Percentiles rank a stretch among this genome's conserved stretches.
Evolutionary conservation across 2,888 invertebrate genomes (phyloP).

Genomic region (Heliconius sara): DNA sequence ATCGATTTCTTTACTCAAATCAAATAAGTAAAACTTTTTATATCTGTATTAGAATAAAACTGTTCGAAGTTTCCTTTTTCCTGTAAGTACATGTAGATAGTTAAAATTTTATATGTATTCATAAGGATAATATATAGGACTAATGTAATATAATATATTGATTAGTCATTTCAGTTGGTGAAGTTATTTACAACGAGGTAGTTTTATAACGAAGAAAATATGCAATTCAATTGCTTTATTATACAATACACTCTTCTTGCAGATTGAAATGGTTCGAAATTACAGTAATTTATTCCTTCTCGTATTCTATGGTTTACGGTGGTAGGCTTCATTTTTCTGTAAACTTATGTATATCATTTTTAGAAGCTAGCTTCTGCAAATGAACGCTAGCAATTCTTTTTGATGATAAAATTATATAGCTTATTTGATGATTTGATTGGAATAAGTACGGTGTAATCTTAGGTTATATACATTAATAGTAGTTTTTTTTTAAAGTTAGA

Average conservation of each 20-base stretch:
- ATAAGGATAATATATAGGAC: neutral
- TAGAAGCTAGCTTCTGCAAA: neutral
- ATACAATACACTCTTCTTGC: constrained; percentile 7
- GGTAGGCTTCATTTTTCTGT: constrained; percentile 7
- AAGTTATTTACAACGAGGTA: neutral
- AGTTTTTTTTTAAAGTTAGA: neutral
- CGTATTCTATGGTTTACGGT: constrained; percentile 16
- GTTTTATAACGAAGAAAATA: constrained; percentile 19
- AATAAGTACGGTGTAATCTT: constrained; percentile 17
- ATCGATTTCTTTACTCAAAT: neutral
- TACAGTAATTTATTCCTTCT: constrained; percentile 27
- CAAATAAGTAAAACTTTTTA: neutral
- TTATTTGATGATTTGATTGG: constrained; percentile 30
- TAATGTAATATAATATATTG: neutral
- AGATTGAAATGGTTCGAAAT: constrained; percentile 27
- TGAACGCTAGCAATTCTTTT: constrained; percentile 1
- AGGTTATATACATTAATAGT: neutral
- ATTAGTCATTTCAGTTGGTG: neutral
- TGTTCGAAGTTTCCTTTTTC: too few relatives aligned
- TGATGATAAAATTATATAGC: constrained; percentile 27
- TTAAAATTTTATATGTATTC: neutral
- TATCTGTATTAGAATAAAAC: too few relatives aligned
- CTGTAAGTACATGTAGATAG: too few relatives aligned
- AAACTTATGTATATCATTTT: neutral
- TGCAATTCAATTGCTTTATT: constrained; percentile 32